phyloP scores from a whole-genome alignment of 1,140 invertebrate genomes.

The Tetranychus cinnabarinus region DNA sequence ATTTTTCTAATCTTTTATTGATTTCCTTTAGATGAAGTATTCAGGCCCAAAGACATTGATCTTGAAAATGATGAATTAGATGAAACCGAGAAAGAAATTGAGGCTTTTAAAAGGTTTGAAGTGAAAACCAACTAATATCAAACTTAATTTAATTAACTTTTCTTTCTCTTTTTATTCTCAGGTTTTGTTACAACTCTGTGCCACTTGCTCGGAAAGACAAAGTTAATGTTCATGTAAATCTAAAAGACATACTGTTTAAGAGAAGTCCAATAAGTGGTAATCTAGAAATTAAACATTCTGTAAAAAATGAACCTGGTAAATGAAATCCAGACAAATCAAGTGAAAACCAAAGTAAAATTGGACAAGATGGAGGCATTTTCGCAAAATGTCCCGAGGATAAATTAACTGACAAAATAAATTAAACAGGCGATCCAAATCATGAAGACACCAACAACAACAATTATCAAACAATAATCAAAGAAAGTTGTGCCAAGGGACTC shows the following conservation, averaged over 20 bases:
- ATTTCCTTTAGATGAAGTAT: conserved; percentile 36
- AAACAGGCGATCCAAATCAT: too few species aligned
- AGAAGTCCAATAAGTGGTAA: neutral
- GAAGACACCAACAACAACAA: too few species aligned
- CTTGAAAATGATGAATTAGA: conserved; percentile 46
- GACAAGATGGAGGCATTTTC: too few species aligned
- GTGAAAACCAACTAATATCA: neutral
- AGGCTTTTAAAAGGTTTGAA: conserved; percentile 40
- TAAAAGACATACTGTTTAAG: conserved; percentile 35
- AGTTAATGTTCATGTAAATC: conserved; percentile 34
- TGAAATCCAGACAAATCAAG: too few species aligned
- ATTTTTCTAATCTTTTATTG: neutral
- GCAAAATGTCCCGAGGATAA: too few species aligned
- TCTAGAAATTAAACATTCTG: too few species aligned
- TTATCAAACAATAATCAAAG: too few species aligned
- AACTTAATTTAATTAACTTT: neutral
- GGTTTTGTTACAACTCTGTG: conserved; percentile 43
- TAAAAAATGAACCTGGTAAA: too few species aligned
- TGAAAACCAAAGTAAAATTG: too few species aligned
- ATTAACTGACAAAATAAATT: too few species aligned
- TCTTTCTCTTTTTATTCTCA: conserved; percentile 8
- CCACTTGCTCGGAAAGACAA: conserved; percentile 40
- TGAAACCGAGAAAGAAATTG: conserved; percentile 43
- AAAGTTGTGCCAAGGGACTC: too few species aligned
- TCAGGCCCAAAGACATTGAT: conserved; percentile 46